Conservation (phyloP, 2,797 vertebrate species). For the Rallus crepitans region DNA sequence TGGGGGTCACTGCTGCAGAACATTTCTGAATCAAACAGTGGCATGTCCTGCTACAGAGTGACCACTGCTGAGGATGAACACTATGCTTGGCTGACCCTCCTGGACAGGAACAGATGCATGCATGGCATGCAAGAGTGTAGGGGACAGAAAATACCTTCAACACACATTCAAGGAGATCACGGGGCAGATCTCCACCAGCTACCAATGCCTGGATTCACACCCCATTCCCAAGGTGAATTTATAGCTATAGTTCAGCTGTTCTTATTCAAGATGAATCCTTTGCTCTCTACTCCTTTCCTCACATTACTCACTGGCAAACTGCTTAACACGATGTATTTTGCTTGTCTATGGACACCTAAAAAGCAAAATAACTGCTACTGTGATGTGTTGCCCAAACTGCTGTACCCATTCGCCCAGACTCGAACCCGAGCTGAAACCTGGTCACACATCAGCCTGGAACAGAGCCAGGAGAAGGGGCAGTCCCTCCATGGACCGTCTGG, state of each 20-base stretch:
- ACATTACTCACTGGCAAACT: not conserved
- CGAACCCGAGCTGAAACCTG: not conserved
- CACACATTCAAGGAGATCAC: not conserved
- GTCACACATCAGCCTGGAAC: rapidly evolving
- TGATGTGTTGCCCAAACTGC: rapidly evolving
- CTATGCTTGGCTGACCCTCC: not conserved
- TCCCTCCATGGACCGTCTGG: not conserved
- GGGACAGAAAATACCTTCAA: not conserved
- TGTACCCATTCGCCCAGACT: rapidly evolving
- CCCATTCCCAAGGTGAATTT: not conserved
- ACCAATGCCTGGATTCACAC: rapidly evolving
- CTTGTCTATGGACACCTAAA: too few relatives aligned
- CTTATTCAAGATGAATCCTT: not conserved
- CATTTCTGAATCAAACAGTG: rapidly evolving
- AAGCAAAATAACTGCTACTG: not conserved
- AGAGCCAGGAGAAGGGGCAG: rapidly evolving
- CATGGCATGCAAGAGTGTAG: not conserved
- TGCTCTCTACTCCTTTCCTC: not conserved
- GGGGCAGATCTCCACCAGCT: not conserved
- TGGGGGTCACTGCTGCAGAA: not conserved
- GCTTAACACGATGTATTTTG: rapidly evolving
- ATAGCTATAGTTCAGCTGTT: not conserved
- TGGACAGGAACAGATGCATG: rapidly evolving
- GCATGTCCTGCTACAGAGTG: rapidly evolving
- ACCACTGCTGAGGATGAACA: rapidly evolving